phyloP scores from a whole-genome alignment of 1,140 invertebrate species.

The Hermatobates lingyangjiaoensis region DNA sequence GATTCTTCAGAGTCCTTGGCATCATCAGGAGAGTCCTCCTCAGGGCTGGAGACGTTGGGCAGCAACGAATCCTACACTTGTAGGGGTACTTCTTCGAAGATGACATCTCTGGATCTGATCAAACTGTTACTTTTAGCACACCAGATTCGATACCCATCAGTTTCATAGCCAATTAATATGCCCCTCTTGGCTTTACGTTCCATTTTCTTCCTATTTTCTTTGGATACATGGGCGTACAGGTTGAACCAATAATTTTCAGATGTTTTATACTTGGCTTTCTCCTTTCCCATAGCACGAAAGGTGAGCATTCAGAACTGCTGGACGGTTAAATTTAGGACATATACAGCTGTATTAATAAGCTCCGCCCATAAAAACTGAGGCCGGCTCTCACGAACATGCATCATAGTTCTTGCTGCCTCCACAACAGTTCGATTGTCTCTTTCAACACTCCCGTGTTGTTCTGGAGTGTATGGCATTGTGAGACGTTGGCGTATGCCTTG shows the following conservation, averaged over 20 bases:
- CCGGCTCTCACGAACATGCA: neutral
- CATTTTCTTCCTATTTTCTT: neutral
- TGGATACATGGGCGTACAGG: neutral
- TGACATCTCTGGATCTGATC: too few species aligned
- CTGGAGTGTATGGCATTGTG: neutral
- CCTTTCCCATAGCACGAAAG: neutral
- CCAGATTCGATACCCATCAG: too few species aligned
- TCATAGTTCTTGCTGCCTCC: neutral
- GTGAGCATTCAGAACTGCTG: neutral
- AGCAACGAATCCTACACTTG: too few species aligned
- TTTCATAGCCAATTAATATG: too few species aligned
- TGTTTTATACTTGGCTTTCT: neutral
- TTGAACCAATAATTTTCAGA: neutral
- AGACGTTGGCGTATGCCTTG: neutral
- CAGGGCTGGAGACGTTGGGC: too few species aligned
- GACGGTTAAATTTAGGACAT: neutral
- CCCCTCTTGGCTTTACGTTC: neutral
- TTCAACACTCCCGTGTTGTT: neutral
- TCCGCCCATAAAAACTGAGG: neutral
- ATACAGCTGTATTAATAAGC: neutral
- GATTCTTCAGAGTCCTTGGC: too few species aligned
- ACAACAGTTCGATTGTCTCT: neutral
- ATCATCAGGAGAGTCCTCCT: too few species aligned
- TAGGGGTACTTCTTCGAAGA: too few species aligned
- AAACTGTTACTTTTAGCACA: too few species aligned